phyloP scores from a whole-genome alignment of 1,140 invertebrate genomes.

The Helicoverpa zea region DNA sequence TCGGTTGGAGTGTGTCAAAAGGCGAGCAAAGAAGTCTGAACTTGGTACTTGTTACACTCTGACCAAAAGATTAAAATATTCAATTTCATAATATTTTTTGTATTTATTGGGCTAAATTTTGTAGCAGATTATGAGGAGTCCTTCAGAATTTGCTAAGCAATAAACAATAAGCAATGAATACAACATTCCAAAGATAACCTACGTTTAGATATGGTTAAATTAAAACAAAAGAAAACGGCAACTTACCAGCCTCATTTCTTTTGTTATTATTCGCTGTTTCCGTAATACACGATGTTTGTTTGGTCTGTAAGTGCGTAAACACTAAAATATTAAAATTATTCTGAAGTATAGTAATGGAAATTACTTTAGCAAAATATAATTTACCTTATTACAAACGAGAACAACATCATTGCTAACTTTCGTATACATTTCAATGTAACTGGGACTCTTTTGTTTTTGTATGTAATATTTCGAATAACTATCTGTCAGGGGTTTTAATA shows the following conservation, averaged over 20 bases:
- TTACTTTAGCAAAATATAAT: background rate
- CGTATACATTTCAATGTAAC: conserved; percentile 80
- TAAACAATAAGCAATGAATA: too few relatives aligned
- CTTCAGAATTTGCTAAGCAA: too few relatives aligned
- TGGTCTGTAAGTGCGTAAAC: conserved; percentile 53
- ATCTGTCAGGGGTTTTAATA: conserved; percentile 67
- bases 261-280: conserved; percentile 39
- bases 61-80: too few relatives aligned
- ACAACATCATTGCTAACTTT: conserved; percentile 72
- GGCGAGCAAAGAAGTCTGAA: too few relatives aligned
- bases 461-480: conserved; percentile 70
- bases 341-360: conserved; percentile 1
- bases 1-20: too few relatives aligned
- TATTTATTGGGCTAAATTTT: too few relatives aligned
- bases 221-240: background rate
- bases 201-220: background rate
- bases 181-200: too few relatives aligned
- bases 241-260: conserved; percentile 39
- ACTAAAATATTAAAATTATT: background rate
- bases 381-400: conserved; percentile 76
- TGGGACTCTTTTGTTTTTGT: conserved; percentile 75
- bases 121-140: too few relatives aligned
- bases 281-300: conserved; percentile 46
- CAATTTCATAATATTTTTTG: too few relatives aligned
- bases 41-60: too few relatives aligned